A percentile compares a stretch with the other conserved stretches of the same genome.
Conservation (phyloP, 2,797 vertebrate species). For the Sphaeramia orbicularis region DNA sequence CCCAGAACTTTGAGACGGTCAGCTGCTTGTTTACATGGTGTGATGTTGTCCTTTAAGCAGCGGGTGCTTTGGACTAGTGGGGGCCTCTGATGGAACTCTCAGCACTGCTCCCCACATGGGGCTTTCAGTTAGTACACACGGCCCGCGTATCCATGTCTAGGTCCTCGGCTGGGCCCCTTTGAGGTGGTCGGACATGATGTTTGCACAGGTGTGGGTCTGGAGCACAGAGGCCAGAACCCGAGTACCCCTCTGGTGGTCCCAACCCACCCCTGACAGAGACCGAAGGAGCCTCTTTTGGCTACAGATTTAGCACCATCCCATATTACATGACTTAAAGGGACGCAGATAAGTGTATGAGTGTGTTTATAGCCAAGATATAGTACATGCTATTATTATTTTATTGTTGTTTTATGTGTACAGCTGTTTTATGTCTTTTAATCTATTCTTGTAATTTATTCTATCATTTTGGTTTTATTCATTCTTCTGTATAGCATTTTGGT, state of each 20-base stretch:
- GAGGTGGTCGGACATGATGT: constrained; percentile 87
- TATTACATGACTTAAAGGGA: constrained; percentile 66
- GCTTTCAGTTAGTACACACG: constrained; percentile 41
- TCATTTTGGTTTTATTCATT: no score
- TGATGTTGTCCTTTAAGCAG: constrained; percentile 68
- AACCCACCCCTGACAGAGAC: constrained; percentile 45
- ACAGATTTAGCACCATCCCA: constrained; percentile 57
- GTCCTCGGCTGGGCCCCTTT: constrained; percentile 85
- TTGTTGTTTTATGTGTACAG: no score
- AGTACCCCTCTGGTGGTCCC: constrained; percentile 67
- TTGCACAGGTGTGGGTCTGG: constrained; percentile 92
- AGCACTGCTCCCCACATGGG: constrained; percentile 45
- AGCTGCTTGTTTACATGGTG: constrained; percentile 71
- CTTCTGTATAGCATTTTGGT: no score
- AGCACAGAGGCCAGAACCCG: constrained; percentile 58
- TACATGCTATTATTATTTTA: constrained; percentile 7
- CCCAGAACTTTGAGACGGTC: constrained; percentile 53
- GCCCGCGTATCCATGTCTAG: constrained; percentile 70
- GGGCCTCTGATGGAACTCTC: constrained; percentile 40
- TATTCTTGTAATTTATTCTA: no score
- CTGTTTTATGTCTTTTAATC: no score
- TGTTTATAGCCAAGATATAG: constrained; percentile 31
- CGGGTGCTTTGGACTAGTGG: constrained; percentile 50
- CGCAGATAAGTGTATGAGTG: constrained; percentile 48
- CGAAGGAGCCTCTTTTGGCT: constrained; percentile 58